These are phyloP conservation scores for Cranoglanis bouderius DNA, from an alignment of 2,113 vertebrate species.

Conservation along the genomic window DNA sequence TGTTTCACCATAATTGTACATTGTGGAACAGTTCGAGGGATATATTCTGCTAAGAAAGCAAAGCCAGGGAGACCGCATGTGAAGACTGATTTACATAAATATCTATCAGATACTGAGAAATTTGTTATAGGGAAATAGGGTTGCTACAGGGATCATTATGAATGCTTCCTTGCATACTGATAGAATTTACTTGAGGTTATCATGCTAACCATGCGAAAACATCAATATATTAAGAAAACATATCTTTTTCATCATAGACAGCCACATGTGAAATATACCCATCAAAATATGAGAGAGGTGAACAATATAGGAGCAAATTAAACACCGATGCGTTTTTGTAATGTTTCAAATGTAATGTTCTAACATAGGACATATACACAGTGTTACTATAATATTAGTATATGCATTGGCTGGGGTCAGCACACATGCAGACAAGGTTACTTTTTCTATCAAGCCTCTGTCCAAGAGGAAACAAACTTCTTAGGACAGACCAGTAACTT, in stretches of 20 bases:
- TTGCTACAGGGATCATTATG: conserved; percentile 13
- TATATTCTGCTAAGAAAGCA: conserved; percentile 9
- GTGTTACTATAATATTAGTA: background rate
- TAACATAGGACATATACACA: too few relatives aligned
- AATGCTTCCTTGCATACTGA: conserved; percentile 23
- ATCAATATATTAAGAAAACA: conserved; percentile 14
- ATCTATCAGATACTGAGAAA: conserved; percentile 17
- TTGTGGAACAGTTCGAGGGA: conserved; percentile 20
- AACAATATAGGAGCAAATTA: background rate
- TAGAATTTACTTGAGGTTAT: conserved; percentile 3
- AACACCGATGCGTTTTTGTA: background rate
- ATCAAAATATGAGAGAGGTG: background rate
- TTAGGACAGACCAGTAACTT: background rate
- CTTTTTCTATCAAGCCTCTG: background rate
- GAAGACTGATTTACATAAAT: conserved; percentile 39
- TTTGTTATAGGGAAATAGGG: conserved; percentile 4
- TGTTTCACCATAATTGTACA: conserved; percentile 28
- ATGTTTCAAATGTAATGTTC: too few relatives aligned
- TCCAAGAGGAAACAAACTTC: background rate
- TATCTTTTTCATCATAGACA: background rate
- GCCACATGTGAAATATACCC: background rate
- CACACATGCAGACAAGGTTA: background rate
- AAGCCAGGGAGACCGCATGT: conserved; percentile 17
- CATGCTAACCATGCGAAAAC: background rate
- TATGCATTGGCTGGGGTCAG: background rate